Evolutionary conservation across 2,797 vertebrate genomes (phyloP).

Genomic region (Molossus alvarezi): DNA sequence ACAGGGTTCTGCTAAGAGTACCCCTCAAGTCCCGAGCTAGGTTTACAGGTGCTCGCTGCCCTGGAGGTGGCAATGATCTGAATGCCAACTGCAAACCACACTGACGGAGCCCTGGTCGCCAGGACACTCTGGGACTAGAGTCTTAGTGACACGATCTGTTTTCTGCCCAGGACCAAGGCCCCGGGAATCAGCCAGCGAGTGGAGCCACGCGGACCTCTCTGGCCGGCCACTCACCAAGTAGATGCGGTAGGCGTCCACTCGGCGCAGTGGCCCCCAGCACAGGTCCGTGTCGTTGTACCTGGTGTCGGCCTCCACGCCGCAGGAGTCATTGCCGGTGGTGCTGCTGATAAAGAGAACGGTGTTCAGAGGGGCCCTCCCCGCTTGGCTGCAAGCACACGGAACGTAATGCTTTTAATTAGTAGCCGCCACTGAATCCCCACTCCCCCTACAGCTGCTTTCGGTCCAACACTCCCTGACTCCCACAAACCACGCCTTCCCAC

Average conservation of each 20-base stretch:
- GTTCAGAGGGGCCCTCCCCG: slow-evolving; percentile 31
- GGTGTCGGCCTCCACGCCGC: slow-evolving; percentile 92
- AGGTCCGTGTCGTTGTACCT: slow-evolving; percentile 96
- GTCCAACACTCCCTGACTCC: background rate
- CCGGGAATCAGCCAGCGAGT: background rate
- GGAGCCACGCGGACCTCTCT: background rate
- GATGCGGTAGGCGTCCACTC: slow-evolving; percentile 96
- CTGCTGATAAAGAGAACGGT: slow-evolving; percentile 85
- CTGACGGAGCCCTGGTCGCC: background rate
- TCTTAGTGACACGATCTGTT: background rate
- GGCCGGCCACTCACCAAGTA: slow-evolving; percentile 94
- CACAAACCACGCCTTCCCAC: rapidly evolving
- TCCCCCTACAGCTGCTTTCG: background rate
- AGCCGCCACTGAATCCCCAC: rapidly evolving
- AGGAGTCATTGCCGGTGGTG: slow-evolving; percentile 94
- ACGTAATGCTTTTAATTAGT: rapidly evolving
- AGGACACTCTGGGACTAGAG: background rate
- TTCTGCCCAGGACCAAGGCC: background rate
- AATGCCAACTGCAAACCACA: background rate
- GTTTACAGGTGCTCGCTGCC: background rate
- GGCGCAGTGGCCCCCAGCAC: slow-evolving; percentile 96
- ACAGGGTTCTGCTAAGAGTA: background rate
- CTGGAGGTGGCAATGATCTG: background rate
- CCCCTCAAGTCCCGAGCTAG: background rate
- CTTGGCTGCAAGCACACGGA: background rate